phyloP scores from a whole-genome alignment of 2,113 vertebrate species.

The Saguinus imperator region DNA sequence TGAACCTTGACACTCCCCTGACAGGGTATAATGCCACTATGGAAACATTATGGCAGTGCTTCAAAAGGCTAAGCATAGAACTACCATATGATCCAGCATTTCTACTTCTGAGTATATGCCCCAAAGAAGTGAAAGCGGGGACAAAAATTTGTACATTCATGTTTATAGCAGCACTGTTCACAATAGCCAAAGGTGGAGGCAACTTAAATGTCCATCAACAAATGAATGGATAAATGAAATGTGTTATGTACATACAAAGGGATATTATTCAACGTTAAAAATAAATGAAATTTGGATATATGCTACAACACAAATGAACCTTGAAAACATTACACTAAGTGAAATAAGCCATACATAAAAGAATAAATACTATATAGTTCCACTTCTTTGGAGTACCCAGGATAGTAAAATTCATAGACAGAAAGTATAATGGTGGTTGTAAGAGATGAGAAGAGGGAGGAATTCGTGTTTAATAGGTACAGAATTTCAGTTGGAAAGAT shows the following conservation, averaged over 20 bases:
- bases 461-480: background rate
- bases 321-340: background rate
- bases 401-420: background rate
- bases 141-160: background rate
- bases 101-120: background rate
- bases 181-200: background rate
- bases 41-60: background rate
- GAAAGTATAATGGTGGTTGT: background rate
- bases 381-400: background rate
- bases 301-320: background rate
- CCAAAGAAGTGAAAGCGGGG: background rate
- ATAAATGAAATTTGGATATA: background rate
- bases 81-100: background rate
- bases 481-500: background rate
- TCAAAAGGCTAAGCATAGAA: background rate
- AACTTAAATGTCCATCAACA: background rate
- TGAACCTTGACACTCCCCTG: background rate
- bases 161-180: background rate
- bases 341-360: background rate
- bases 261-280: conserved; percentile 12
- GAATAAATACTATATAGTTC: background rate
- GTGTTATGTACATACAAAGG: background rate
- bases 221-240: background rate
- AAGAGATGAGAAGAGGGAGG: background rate
- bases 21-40: background rate